phyloP scores from a whole-genome alignment of 2,113 vertebrate species.

The Oceanites oceanicus region DNA sequence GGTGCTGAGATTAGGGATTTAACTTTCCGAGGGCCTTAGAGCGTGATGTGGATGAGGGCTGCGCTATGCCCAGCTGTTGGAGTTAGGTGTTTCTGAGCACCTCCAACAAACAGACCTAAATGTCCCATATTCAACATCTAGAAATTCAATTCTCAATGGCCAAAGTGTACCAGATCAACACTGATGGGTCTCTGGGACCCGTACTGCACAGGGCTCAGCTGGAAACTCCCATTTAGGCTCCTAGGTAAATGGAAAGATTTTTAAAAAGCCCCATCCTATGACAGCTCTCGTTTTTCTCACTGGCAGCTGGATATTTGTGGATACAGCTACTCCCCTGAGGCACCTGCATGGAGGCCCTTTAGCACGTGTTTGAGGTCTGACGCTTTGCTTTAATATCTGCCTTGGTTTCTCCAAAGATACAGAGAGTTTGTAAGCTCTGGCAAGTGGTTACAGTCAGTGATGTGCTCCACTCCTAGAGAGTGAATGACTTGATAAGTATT shows the following conservation, averaged over 20 bases:
- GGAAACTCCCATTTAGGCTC: background rate
- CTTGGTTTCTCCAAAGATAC: background rate
- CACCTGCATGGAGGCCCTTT: background rate
- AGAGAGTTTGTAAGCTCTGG: background rate
- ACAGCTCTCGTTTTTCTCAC: background rate
- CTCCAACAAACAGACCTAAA: background rate
- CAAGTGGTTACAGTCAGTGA: background rate
- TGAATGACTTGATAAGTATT: background rate
- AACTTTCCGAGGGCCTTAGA: background rate
- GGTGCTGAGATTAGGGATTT: background rate
- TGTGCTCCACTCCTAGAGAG: background rate
- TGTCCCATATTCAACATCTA: background rate
- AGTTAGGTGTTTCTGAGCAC: background rate
- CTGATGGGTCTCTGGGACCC: background rate
- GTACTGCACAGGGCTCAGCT: background rate
- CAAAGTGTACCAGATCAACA: background rate
- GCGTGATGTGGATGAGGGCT: background rate
- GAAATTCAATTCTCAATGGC: background rate
- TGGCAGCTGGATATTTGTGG: background rate
- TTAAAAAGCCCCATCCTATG: background rate
- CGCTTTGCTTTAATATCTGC: background rate
- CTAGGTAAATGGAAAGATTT: background rate
- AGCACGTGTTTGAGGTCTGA: background rate
- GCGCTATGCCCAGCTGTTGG: background rate
- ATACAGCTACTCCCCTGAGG: background rate